Evolutionary conservation across 2,113 vertebrate species (phyloP), one percentile per base, ranked within the genome.

Genomic region (Sturnus vulgaris): DNA sequence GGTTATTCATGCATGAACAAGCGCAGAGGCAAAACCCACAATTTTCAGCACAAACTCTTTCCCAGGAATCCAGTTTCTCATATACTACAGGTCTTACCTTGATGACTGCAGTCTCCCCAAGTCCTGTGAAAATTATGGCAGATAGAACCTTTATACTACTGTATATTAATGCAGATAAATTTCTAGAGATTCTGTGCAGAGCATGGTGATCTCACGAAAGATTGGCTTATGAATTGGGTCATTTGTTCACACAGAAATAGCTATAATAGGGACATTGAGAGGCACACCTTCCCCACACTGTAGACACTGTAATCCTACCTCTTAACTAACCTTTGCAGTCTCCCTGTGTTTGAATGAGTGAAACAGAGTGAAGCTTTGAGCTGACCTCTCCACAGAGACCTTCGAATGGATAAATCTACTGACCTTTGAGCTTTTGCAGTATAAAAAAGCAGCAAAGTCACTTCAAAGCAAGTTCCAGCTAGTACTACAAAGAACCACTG

Each of bases 281-380:
- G 69, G 52, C 1, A 6, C 76, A 97, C 93, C 96, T 97, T 96
- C 89, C 90, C 83, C 69, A 71, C 88, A 57, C 64, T 88, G 63
- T 71, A 83, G 71, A 88, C 64, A 73, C 87, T 96, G 94, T 93
- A 96, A 96, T 92, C 84, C 85, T 95, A n/a, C 91, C 84, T 96
- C 85, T 73, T 80, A 88, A 80, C 66, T 94, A 96, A 95, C 93
- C 93, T 93, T 79, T 78, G 66, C 69, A 71, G 72, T 64, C 2
- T 25, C 71, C 87, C 44, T 0, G 1, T 59, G 75, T 60, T 35
- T 96, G 78, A 96, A 92, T 73, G 85, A 96, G 87, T 57, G 82
- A 90, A 95, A 95, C 81, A 96, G 81, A 95, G 69, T 81, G 86
- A 95, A 95, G 88, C 94, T 97, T 96, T 97, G 92, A 96, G 96